Percentiles rank a stretch among this genome's conserved stretches.
Evolutionary conservation across 2,113 vertebrate genomes (phyloP).

Genomic region (Chlamydotis undulata): DNA sequence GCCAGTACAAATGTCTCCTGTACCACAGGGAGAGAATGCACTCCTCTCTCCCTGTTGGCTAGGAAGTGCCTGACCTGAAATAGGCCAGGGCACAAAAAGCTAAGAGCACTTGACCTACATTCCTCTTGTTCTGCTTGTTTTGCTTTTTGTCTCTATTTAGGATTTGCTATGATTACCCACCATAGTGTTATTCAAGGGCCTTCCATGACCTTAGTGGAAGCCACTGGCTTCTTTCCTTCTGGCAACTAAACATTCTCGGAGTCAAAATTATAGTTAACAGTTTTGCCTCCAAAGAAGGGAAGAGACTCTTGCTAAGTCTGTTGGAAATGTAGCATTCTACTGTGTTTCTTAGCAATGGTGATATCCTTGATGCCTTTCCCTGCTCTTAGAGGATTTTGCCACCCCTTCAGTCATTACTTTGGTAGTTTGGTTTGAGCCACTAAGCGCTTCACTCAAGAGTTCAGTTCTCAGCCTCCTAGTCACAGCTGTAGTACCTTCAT

Average conservation of each 20-base stretch:
- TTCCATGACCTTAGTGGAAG: background rate
- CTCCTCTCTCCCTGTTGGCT: background rate
- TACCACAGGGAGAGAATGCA: background rate
- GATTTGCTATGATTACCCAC: background rate
- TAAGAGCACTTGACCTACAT: background rate
- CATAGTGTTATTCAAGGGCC: background rate
- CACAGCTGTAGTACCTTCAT: accelerated
- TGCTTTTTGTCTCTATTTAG: background rate
- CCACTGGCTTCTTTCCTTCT: background rate
- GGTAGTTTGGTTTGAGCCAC: background rate
- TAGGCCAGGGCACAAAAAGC: background rate
- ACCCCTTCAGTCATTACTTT: background rate
- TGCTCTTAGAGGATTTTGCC: background rate
- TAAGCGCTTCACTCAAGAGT: background rate
- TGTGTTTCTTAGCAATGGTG: background rate
- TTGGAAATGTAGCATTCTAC: background rate
- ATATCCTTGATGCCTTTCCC: background rate
- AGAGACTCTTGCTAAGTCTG: background rate
- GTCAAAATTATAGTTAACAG: background rate
- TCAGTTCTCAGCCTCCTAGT: background rate
- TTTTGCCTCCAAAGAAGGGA: background rate
- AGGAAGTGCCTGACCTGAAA: background rate
- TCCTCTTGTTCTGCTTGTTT: background rate
- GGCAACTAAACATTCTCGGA: background rate
- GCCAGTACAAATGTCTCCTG: background rate